Conservation (phyloP, 1,140 invertebrate species). For the Frieseomelitta varia region DNA sequence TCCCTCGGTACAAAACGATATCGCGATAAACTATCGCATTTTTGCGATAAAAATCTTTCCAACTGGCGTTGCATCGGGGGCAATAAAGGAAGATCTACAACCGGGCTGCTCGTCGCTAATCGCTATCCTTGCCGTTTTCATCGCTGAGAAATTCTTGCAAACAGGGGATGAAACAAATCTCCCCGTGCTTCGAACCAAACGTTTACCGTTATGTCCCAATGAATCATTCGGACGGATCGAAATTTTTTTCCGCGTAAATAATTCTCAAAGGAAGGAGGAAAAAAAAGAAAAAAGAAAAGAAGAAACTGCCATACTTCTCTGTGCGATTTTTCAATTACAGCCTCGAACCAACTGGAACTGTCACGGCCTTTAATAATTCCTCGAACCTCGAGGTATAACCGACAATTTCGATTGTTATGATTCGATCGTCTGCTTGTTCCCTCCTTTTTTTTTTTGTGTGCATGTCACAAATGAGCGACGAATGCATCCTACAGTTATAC, state of each 20-base stretch:
- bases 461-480: no score
- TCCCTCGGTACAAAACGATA: background rate
- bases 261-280: background rate
- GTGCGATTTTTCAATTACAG: no score
- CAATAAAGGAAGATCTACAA: slow-evolving; percentile 11
- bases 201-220: background rate
- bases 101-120: background rate
- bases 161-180: background rate
- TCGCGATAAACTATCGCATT: background rate
- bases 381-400: no score
- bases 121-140: background rate
- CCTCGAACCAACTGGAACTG: no score
- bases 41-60: background rate
- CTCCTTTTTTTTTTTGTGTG: no score
- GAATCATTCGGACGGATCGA: background rate
- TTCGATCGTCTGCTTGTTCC: no score
- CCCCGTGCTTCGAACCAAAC: no score
- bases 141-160: background rate
- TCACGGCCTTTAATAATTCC: no score
- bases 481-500: background rate
- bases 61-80: background rate
- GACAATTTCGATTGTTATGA: no score
- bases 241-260: background rate
- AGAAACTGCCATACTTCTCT: no score
- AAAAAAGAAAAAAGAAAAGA: no score